A percentile compares a stretch with the other conserved stretches of the same genome.
Evolutionary conservation across 2,888 invertebrate genomes (phyloP).

Genomic region (Drepanosiphum platanoidis): DNA sequence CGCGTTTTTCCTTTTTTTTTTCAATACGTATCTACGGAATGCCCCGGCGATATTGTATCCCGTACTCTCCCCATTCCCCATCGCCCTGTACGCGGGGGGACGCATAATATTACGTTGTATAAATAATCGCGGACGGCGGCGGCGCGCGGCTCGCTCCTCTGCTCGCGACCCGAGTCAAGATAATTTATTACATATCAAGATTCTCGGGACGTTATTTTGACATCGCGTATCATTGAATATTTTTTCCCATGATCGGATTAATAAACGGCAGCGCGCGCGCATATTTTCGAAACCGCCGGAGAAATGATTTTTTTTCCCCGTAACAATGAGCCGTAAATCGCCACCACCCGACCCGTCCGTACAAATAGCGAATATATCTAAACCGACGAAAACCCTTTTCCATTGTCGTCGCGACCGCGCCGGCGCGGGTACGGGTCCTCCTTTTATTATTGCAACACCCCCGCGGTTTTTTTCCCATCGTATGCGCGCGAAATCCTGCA

Average conservation of each 20-base stretch:
- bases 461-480: conserved; percentile 16
- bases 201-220: neutral
- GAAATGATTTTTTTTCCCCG: neutral
- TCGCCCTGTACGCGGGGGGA: neutral
- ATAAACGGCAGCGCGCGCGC: neutral
- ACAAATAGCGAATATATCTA: neutral
- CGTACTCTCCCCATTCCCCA: too few relatives aligned
- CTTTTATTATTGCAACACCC: conserved; percentile 25
- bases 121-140: neutral
- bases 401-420: neutral
- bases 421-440: too few relatives aligned
- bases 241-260: neutral
- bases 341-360: too few relatives aligned
- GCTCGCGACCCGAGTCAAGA: conserved; percentile 1
- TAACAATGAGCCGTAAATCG: too few relatives aligned
- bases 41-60: too few relatives aligned
- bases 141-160: too few relatives aligned
- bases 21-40: too few relatives aligned
- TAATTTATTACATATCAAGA: conserved; percentile 47
- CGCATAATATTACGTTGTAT: too few relatives aligned
- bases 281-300: neutral
- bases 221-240: conserved; percentile 2
- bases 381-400: conserved; percentile 37
- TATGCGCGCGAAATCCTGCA: too few relatives aligned
- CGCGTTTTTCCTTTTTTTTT: too few relatives aligned